Base-by-base conservation (phyloP, 1,140 invertebrate genomes). In the Himalopsyche phryganea region DNA sequence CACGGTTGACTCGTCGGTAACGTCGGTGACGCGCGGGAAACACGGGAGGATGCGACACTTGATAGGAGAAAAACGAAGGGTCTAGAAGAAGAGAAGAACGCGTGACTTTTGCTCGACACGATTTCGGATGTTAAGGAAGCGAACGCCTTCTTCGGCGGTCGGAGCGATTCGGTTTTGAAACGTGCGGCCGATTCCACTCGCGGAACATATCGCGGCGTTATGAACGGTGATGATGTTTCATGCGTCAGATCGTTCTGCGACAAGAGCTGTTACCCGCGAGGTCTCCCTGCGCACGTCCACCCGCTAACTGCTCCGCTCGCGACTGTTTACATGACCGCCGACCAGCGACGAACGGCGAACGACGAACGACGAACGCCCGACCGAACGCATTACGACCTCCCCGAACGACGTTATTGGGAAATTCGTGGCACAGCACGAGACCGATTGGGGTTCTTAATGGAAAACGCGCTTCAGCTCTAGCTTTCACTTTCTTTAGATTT, bases 181-280 rank as follows among this genome's bases (percentile, higher is more conserved):
- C 40, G 14, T 23, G 23, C 20, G 19, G 32, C 20, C 20, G 40
- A 20, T 28, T 32, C 45, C 45, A 38, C 33, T 48, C 53, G 45
- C 53, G 53, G 53, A 23, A 41, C 53, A 56, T 54, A 28, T 40
- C 53, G 53, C 41, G 35, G 53, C 18, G 42, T 33, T 54, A 14
- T 36, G 42, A 51, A 23, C 23, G 6, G 48, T 28, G 23, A 28
- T 28, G 23, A 5, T 28, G 23, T 28, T 28, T 28, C 23, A 28
- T 28, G 23, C 23, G 23, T 28, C 23, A 28, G 23, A 28, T 9
- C 4, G 23, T 28, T 13, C 38, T 13, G 38, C 11, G 38, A 40
- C n/a, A 40, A 40, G 38, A 40, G 38, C 38, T 40, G 11, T 15
- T 15, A 40, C 15, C 11, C n/a, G 38, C 38, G 23, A 28, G 23